These are phyloP conservation scores for Nanorana parkeri DNA, from an alignment of 2,113 vertebrate genomes.

Conservation along the genomic window DNA sequence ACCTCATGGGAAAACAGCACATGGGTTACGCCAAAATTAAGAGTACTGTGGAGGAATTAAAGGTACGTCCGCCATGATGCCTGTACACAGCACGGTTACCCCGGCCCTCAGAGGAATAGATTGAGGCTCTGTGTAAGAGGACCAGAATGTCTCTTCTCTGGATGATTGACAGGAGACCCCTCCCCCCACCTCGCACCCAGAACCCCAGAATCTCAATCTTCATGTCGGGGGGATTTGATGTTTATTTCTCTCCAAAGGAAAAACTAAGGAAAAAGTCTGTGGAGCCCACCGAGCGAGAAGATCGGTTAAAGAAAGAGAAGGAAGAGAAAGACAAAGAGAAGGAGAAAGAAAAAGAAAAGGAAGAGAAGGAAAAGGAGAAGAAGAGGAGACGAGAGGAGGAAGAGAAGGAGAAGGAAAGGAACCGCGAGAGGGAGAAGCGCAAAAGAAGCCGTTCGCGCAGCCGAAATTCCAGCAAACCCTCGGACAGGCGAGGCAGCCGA, in stretches of 20 bases:
- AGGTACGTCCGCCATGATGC: conserved; percentile 75
- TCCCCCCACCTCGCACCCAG: too few species aligned
- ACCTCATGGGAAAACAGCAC: conserved; percentile 98
- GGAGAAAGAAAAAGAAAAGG: conserved; percentile 80
- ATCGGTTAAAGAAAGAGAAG: conserved; percentile 79
- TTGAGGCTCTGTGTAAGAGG: too few species aligned
- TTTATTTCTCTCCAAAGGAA: conserved; percentile 69
- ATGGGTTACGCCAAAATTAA: conserved; percentile 99
- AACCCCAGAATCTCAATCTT: too few species aligned
- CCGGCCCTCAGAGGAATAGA: background rate
- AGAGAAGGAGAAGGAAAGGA: conserved; percentile 82
- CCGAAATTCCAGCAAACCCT: conserved; percentile 89
- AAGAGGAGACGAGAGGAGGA: conserved; percentile 81
- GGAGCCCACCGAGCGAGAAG: conserved; percentile 89
- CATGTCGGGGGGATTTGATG: too few species aligned
- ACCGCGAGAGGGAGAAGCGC: conserved; percentile 84
- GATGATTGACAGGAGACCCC: too few species aligned
- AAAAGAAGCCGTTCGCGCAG: conserved; percentile 91
- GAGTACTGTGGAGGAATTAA: conserved; percentile 96
- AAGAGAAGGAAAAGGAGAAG: conserved; percentile 84
- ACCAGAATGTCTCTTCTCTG: too few species aligned
- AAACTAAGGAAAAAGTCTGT: conserved; percentile 84
- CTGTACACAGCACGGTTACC: background rate
- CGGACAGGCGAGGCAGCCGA: conserved; percentile 89
- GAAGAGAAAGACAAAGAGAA: conserved; percentile 72